Evolutionary conservation across 2,113 vertebrate genomes (phyloP).

Genomic region (Brachypteracias leptosomus): DNA sequence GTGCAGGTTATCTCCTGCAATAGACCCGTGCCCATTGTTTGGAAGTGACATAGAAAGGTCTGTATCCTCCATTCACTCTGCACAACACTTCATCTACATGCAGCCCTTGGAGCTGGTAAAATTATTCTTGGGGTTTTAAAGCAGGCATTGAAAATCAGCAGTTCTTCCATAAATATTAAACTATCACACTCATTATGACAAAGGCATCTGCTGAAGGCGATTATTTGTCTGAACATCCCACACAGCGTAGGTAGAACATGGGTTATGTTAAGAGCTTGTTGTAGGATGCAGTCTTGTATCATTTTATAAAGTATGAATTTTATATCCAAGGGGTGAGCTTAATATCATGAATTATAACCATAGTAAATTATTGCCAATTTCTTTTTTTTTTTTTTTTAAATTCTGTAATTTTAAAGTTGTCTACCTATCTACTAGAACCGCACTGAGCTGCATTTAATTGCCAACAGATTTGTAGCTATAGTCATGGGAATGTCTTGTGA

Average conservation of each 20-base stretch:
- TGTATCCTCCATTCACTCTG: background rate
- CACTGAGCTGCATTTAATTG: slow-evolving; percentile 35
- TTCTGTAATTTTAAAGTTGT: slow-evolving; percentile 4
- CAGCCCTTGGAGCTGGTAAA: background rate
- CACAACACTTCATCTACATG: background rate
- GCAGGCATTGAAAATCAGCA: slow-evolving; percentile 51
- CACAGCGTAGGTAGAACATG: slow-evolving; percentile 58
- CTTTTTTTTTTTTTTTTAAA: background rate
- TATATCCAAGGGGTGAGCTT: slow-evolving; percentile 13
- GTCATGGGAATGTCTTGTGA: slow-evolving; percentile 19
- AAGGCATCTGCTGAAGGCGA: slow-evolving; percentile 65
- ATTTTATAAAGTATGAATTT: slow-evolving; percentile 23
- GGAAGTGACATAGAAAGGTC: background rate
- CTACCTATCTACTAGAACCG: slow-evolving; percentile 6
- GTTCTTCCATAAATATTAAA: slow-evolving; percentile 62
- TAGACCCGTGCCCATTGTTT: background rate
- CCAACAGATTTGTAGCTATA: slow-evolving; percentile 23
- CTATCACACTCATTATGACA: slow-evolving; percentile 60
- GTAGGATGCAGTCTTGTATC: slow-evolving; percentile 40
- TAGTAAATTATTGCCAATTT: background rate
- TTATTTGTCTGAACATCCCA: slow-evolving; percentile 64
- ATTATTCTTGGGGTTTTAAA: slow-evolving; percentile 13
- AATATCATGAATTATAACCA: background rate
- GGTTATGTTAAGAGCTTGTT: slow-evolving; percentile 62
- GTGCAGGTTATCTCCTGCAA: background rate